Evolutionary conservation across 92 coral and sea anemone genomes (phyloP).

Genomic region (Bergia puertoricense): DNA sequence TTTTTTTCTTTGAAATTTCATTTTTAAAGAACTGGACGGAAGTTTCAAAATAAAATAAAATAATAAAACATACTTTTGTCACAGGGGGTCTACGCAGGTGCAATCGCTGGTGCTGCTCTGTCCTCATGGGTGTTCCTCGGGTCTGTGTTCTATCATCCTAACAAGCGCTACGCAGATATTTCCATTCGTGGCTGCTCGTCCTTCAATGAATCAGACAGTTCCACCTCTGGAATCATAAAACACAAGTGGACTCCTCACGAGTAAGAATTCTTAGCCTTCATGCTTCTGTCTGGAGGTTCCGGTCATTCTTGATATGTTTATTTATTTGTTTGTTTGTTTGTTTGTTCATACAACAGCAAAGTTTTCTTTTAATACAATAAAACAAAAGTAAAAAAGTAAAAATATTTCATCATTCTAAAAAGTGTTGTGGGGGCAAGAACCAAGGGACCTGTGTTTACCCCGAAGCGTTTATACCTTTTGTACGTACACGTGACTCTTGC

Average conservation of each 20-base stretch:
- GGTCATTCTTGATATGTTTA: neutral
- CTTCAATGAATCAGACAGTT: neutral
- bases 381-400: no score
- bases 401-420: no score
- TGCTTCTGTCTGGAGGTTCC: neutral
- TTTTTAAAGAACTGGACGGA: no score
- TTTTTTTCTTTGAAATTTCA: no score
- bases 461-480: no score
- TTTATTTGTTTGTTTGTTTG: neutral
- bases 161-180: neutral
- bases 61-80: neutral
- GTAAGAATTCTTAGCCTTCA: neutral
- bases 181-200: neutral
- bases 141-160: constrained; percentile 32
- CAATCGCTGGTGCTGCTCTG: neutral
- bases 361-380: no score
- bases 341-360: neutral
- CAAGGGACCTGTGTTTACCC: no score
- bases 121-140: constrained; percentile 7
- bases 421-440: no score
- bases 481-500: no score
- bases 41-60: no score
- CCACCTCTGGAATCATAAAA: constrained; percentile 5
- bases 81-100: constrained; percentile 6
- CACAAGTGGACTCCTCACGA: neutral